A percentile compares a stretch with the other conserved stretches of the same genome.
Conservation (phyloP, 1,140 invertebrate species). For the Rhopalosiphum maidis region DNA sequence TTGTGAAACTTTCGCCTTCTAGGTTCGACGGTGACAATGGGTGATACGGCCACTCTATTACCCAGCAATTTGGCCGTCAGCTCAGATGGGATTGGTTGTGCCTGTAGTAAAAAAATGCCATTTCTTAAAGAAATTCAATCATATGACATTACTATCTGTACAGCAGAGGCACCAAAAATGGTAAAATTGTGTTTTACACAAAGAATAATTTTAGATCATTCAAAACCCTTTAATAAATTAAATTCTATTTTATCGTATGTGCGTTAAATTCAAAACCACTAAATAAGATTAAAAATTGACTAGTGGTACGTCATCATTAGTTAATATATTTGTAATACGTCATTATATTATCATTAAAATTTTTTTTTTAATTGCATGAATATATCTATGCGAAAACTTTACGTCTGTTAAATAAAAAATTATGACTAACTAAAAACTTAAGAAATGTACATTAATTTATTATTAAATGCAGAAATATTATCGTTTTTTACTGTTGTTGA, state of each 20-base stretch:
- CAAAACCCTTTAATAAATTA: background rate
- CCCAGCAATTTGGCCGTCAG: constrained; percentile 95
- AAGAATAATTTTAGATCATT: background rate
- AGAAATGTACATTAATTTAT: background rate
- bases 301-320: background rate
- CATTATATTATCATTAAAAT: no score
- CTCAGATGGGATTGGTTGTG: constrained; percentile 96
- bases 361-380: background rate
- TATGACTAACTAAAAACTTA: background rate
- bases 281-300: background rate
- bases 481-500: background rate
- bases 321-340: no score
- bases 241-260: background rate
- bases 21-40: constrained; percentile 98
- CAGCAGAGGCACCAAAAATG: background rate
- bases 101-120: constrained; percentile 74
- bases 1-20: constrained; percentile 98
- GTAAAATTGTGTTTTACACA: background rate
- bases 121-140: background rate
- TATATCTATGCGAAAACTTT: background rate
- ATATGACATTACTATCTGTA: background rate
- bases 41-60: constrained; percentile 97
- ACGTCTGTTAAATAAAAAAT: background rate
- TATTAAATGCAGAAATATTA: no score
- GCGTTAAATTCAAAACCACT: background rate